These are phyloP conservation scores for Yponomeuta plumbellus DNA, from an alignment of 2,888 invertebrate genomes.

Conservation along the genomic window DNA sequence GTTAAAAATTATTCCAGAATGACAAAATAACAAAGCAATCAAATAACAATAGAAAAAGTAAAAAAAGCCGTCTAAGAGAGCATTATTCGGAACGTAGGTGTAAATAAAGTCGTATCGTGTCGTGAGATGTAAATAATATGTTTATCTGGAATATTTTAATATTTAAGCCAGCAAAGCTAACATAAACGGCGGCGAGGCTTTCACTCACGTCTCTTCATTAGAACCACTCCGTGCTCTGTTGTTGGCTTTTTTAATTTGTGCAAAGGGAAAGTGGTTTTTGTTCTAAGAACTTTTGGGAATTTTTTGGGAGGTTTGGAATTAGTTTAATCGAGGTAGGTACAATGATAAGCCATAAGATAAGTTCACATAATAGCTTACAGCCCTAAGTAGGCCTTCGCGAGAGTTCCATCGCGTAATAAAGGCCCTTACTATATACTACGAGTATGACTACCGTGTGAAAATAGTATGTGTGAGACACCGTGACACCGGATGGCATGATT, in stretches of 20 bases:
- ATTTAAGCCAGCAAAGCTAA: slow-evolving; percentile 35
- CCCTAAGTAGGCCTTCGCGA: background rate
- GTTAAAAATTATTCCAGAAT: background rate
- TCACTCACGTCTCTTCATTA: slow-evolving; percentile 64
- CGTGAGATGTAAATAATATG: slow-evolving; percentile 32
- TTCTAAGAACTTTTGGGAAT: background rate
- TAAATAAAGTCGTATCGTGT: slow-evolving; percentile 32
- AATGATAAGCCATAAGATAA: background rate
- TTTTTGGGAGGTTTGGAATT: background rate
- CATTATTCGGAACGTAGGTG: slow-evolving; percentile 27
- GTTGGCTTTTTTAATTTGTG: slow-evolving; percentile 34
- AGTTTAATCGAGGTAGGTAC: background rate
- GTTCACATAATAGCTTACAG: background rate
- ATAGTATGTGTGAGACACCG: background rate
- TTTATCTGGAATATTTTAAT: slow-evolving; percentile 48
- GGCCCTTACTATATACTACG: background rate
- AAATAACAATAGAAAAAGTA: slow-evolving; percentile 7
- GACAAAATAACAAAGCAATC: background rate
- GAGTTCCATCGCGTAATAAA: background rate
- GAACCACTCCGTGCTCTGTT: slow-evolving; percentile 42
- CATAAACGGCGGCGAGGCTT: slow-evolving; percentile 48
- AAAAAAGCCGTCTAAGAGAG: background rate
- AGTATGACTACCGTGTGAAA: background rate
- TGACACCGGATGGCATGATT: slow-evolving; percentile 6
- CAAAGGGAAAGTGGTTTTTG: slow-evolving; percentile 15